Base-by-base conservation (phyloP, 2,888 invertebrate species). In the Automeris io region DNA sequence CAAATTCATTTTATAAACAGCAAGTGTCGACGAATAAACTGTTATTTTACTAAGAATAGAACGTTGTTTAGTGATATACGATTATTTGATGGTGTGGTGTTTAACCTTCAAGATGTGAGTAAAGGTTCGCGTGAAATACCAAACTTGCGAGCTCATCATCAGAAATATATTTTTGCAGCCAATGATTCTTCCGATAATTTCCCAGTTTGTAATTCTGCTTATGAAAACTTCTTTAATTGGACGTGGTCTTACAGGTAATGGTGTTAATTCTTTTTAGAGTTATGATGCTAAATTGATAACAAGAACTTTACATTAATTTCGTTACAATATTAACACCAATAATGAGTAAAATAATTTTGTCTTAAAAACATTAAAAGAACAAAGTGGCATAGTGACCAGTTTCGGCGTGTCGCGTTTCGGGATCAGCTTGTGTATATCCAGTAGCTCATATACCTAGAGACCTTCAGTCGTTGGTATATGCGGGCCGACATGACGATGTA, bases 181-280 rank as follows among this genome's bases (percentile, higher is more conserved):
- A 78, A 75, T 13, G 71, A 79, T 35, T 82, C 82, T 0, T 48
- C 79, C 3, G 74, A 74, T 42, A 77, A 71, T 18, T 77, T 62
- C 41, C 79, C 82, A 3, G 58, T 80, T 1, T 83, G 81, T 40
- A 47, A 68, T 43, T 25, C 63, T 0, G 33, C 52, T 9, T 83
- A 71, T 39, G 77, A 83, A 12, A 23, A 54, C 18, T 83, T 66
- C 44, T 85, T 83, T 37, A 85, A 83, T 41, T 83, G 83, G 83
- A 80, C 80, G 8, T 83, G 82, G 83, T 75, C 77, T 1, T 83
- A 82, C 47, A 76, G 63, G 80, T 81, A 54, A 42, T 13, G 7
- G n/a, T n/a, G n/a, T n/a, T n/a, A n/a, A n/a, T n/a, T n/a, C n/a
- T n/a, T n/a, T n/a, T n/a, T n/a, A n/a, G n/a, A n/a, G n/a, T n/a